phyloP scores from a whole-genome alignment of 1,140 invertebrate species.

The Papilio machaon region DNA sequence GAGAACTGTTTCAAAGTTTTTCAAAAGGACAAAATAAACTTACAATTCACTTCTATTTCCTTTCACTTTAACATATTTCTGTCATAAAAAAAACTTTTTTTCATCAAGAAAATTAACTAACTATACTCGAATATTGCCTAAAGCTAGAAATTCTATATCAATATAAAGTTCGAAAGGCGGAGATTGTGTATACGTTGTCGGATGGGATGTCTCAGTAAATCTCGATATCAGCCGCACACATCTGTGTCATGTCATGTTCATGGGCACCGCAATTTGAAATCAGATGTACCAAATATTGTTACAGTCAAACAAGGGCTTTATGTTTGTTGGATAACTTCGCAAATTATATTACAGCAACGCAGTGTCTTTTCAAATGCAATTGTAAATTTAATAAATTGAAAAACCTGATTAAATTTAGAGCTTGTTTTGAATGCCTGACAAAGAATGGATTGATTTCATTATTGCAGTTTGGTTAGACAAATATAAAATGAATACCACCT shows the following conservation, averaged over 20 bases:
- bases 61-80: background rate
- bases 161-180: background rate
- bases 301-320: slow-evolving; percentile 1
- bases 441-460: too few species aligned
- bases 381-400: too few species aligned
- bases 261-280: background rate
- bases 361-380: too few species aligned
- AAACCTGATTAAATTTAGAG: too few species aligned
- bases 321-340: background rate
- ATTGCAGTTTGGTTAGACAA: too few species aligned
- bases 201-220: slow-evolving; percentile 9
- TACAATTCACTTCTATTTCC: too few species aligned
- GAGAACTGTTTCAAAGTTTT: too few species aligned
- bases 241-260: slow-evolving; percentile 6
- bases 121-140: background rate
- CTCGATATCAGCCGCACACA: background rate
- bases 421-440: too few species aligned
- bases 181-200: background rate
- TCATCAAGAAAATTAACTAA: background rate
- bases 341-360: too few species aligned
- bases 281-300: background rate
- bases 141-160: background rate
- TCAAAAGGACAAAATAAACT: too few species aligned
- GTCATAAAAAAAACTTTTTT: background rate
- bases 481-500: too few species aligned